phyloP scores from a whole-genome alignment of 2,797 vertebrate genomes.

The Clarias fuscus region DNA sequence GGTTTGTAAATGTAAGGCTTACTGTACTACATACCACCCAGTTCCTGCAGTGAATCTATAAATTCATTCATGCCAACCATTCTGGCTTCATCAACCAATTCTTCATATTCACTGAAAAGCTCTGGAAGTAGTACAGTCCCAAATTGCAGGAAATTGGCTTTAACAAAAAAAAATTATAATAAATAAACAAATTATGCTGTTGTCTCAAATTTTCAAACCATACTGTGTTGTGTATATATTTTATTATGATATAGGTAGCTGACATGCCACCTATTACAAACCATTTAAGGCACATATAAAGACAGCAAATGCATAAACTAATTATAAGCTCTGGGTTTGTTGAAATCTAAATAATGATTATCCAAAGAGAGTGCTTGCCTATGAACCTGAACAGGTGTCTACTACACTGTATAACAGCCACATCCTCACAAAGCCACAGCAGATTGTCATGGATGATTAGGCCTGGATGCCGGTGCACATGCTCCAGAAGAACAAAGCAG shows the following conservation, averaged over 20 bases:
- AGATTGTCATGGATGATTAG: constrained; percentile 71
- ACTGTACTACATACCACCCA: background rate
- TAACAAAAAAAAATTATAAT: background rate
- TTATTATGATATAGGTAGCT: background rate
- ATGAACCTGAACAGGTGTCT: constrained; percentile 71
- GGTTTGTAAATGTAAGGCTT: background rate
- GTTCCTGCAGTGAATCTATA: background rate
- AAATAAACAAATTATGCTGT: background rate
- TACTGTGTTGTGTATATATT: no score
- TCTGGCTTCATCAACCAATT: constrained; percentile 66
- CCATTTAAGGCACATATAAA: background rate
- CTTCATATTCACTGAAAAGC: constrained; percentile 58
- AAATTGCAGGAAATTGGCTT: constrained; percentile 73
- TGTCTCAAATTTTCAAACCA: constrained; percentile 1
- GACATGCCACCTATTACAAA: background rate
- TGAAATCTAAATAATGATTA: background rate
- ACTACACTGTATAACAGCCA: constrained; percentile 67
- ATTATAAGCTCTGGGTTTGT: background rate
- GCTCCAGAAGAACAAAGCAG: constrained; percentile 70
- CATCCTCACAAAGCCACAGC: constrained; percentile 70
- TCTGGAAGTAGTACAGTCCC: constrained; percentile 63
- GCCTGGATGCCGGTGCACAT: constrained; percentile 65
- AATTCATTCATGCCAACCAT: constrained; percentile 63
- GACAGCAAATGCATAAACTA: background rate
- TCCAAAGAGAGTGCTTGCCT: constrained; percentile 62